A percentile compares a stretch with the other conserved stretches of the same genome.
phyloP scores from a whole-genome alignment of 2,797 vertebrate species.

The Danio jaintianensis region DNA sequence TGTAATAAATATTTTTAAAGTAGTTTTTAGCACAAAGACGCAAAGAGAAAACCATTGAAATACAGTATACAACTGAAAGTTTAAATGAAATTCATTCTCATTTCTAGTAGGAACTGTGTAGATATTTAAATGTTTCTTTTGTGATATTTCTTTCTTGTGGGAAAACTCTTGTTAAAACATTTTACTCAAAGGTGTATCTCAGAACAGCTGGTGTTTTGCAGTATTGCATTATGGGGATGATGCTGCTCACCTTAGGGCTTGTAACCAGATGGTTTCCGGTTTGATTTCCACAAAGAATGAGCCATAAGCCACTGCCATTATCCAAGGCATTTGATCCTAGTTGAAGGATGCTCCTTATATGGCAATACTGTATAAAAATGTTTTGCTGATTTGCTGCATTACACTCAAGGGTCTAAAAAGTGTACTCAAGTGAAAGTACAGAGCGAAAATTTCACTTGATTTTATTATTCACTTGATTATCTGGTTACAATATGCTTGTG shows the following conservation, averaged over 20 bases:
- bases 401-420: no score
- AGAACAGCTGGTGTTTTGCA: background rate
- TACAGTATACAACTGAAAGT: background rate
- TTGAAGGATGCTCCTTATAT: background rate
- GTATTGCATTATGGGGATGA: background rate
- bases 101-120: background rate
- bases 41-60: background rate
- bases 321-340: background rate
- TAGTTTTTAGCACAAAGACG: no score
- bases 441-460: no score
- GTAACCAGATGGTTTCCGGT: slow-evolving; percentile 10
- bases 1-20: no score
- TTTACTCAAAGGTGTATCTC: background rate
- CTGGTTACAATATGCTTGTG: no score
- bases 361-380: background rate
- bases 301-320: background rate
- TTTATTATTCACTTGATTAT: no score
- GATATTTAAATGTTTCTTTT: background rate
- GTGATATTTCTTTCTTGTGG: background rate
- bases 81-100: background rate
- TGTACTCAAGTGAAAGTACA: no score
- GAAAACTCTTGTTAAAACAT: background rate
- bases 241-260: background rate
- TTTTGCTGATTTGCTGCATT: no score
- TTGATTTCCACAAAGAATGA: background rate